Evolutionary conservation across 2,888 invertebrate genomes (phyloP).

Genomic region (Apodemia hepburni): DNA sequence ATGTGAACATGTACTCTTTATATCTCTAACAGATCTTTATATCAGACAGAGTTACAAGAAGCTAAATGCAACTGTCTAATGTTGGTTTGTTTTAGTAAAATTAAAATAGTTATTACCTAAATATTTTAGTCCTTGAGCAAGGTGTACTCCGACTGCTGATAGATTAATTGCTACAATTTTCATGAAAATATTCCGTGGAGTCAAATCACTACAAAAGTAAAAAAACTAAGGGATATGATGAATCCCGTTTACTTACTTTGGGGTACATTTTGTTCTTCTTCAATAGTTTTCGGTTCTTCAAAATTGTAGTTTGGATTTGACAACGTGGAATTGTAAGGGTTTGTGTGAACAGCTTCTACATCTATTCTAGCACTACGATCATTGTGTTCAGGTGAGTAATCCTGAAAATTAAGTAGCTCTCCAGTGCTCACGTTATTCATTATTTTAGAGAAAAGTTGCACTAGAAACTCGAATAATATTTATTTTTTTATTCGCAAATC

Average conservation of each 20-base stretch:
- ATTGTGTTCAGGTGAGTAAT: constrained; percentile 82
- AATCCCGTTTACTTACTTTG: constrained; percentile 45
- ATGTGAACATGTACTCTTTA: too few relatives aligned
- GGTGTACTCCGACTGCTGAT: too few relatives aligned
- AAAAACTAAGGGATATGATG: neutral
- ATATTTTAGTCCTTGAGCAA: too few relatives aligned
- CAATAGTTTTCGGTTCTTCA: constrained; percentile 53
- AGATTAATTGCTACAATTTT: too few relatives aligned
- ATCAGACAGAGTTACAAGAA: too few relatives aligned
- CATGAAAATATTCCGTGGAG: too few relatives aligned
- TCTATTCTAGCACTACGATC: constrained; percentile 83
- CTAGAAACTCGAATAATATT: neutral
- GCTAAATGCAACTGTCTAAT: too few relatives aligned
- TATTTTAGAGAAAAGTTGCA: constrained; percentile 21
- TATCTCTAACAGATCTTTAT: too few relatives aligned
- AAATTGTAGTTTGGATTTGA: constrained; percentile 60
- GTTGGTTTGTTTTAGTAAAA: too few relatives aligned
- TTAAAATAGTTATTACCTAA: too few relatives aligned
- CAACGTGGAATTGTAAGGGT: constrained; percentile 66
- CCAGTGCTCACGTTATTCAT: constrained; percentile 76
- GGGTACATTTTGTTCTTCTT: constrained; percentile 49
- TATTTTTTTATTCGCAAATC: too few relatives aligned
- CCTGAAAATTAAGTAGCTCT: constrained; percentile 86
- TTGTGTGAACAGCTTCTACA: constrained; percentile 80
- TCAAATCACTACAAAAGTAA: too few relatives aligned